These are phyloP conservation scores for Melieria picta DNA, from an alignment of 2,888 invertebrate genomes.

Conservation along the genomic window DNA sequence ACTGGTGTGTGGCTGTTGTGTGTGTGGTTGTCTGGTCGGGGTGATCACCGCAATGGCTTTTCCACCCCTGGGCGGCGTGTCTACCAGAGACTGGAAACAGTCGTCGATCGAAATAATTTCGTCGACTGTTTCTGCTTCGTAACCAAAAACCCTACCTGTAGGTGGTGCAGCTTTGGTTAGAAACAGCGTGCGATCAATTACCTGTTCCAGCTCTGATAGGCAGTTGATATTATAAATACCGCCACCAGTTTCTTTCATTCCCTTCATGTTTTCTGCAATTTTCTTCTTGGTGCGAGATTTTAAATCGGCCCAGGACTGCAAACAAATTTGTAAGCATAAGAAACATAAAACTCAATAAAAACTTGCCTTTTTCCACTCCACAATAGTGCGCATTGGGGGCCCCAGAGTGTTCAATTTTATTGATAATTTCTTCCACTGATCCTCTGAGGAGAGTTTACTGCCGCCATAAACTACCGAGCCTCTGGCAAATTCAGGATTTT, in stretches of 20 bases:
- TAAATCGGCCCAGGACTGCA: conserved; percentile 17
- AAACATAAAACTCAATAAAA: too few relatives aligned
- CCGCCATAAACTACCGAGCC: conserved; percentile 16
- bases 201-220: conserved; percentile 7
- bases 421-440: conserved; percentile 17
- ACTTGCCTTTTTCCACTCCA: too few relatives aligned
- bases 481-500: conserved; percentile 5
- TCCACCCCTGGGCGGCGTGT: too few relatives aligned
- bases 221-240: conserved; percentile 5
- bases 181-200: conserved; percentile 16
- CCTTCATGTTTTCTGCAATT: conserved; percentile 14
- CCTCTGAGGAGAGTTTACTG: conserved; percentile 6
- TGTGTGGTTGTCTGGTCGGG: neutral
- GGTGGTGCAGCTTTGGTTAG: conserved; percentile 16
- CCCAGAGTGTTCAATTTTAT: conserved; percentile 15
- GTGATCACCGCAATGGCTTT: too few relatives aligned
- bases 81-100: too few relatives aligned
- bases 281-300: conserved; percentile 4
- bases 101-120: too few relatives aligned
- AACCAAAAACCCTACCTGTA: neutral
- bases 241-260: conserved; percentile 21
- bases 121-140: too few relatives aligned
- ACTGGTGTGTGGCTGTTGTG: too few relatives aligned
- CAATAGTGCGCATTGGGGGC: too few relatives aligned
- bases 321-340: neutral